Evolutionary conservation across 2,888 invertebrate species (phyloP), one percentile per base, ranked within the genome.

Genomic region (Tuberolachnus salignus): DNA sequence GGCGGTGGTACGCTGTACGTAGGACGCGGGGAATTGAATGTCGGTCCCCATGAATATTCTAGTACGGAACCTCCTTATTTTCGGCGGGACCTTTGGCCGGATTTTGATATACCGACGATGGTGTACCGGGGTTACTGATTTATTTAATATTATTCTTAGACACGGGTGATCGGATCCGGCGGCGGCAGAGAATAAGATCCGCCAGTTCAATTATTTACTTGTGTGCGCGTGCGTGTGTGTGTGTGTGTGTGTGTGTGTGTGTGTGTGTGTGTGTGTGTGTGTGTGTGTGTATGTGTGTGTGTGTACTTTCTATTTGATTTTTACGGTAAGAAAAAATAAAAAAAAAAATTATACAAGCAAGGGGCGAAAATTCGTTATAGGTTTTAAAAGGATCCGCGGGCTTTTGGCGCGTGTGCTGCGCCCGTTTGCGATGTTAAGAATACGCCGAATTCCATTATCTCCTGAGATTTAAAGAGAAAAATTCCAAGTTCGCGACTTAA

Each of bases 111-210:
- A 19, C 34, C 49, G 10, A 3, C 19, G 49, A 61, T 19, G 72
- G 51, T 51, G 21, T 51, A 19, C 34, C 49, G 10, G 4, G 14
- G 51, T 34, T 19, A 73, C 61, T 73, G 34, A 73, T 73, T 73
- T 72, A 72, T 72, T 72, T 63, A 61, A 51, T 34, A 73, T 73
- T 34, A 73, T 73, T 46, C 46, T 46, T 13, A 59, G 21, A 51
- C 34, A 34, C 21, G 21, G n/a, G 34, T 21, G 16, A 51, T 23
- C 49, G 11, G n/a, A 72, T 34, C 14, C 34, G n/a, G n/a, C 1
- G 11, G 34, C n/a, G n/a, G 44, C 16, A 57, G 44, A 11, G 26
- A 61, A 72, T 3, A 19, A 61, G 57, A 23, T n/a, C 34, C 3
- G n/a, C 26, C n/a, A 3, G 49, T 61, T 73, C 16, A 63, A 73